Base-by-base conservation (phyloP, 2,888 invertebrate species). In the Periphyllus acericola region DNA sequence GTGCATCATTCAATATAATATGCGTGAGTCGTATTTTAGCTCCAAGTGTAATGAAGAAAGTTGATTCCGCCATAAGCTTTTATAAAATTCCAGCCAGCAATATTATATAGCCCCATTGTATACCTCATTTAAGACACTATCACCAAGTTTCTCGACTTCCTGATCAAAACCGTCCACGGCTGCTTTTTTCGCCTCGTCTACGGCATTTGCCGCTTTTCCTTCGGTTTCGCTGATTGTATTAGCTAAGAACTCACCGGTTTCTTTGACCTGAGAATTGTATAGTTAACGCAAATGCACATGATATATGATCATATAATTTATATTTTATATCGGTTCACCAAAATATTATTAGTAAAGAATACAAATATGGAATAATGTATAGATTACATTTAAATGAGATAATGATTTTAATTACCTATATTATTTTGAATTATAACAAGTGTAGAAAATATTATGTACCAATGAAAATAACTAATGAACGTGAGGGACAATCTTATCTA, bases 141-240 rank as follows among this genome's bases (percentile, higher is more conserved):
- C 93, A 2, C 93, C 92, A 25, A 92, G 91, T 91, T 92, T 92
- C 91, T 92, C 93, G 89, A 93, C 90, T 90, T 93, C 93, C 89
- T 93, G 93, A 91, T 93, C 93, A 76, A 93, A 90, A 19, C 93
- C 92, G 89, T 93, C 93, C 89, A 93, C 92, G 74, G 93, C 93
- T 0, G 93, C 92, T 89, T 93, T 91, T 86, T 92, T 92, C n/a
- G 92, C 92, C 89, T 92, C 92, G 90, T 91, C 91, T 52, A 46
- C 84, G 19, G 84, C 84, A 3, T 9, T 78, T 34, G 32, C 84
- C 19, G 92, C 93, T 89, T 93, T 92, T 66, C 93, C 93, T 75
- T 92, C 90, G 8, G 94, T 94, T 1, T 87, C 87, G 74, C 40
- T 75, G 9, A 87, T n/a, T 3, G 87, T 74, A n/a, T 87, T 55